Evolutionary conservation across 1,140 invertebrate genomes (phyloP), one percentile per base, ranked within the genome.

Genomic region (Adelges cooleyi): DNA sequence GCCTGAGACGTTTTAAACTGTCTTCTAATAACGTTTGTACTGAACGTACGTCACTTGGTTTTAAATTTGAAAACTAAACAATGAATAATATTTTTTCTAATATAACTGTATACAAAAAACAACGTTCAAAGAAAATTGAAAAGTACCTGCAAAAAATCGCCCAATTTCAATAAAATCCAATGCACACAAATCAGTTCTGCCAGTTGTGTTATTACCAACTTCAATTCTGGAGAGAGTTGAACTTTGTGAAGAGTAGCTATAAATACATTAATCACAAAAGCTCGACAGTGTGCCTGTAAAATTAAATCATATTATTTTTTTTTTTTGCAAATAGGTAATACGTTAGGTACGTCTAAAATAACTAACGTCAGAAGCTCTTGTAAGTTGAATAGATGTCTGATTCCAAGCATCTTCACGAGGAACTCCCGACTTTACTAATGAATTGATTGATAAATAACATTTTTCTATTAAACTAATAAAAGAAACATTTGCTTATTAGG

Each of bases 401-500:
- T 94, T 94, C 84, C 89, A 92, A 1, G 90, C 89, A 70, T 90
- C 83, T 72, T 90, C 87, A 10, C 79, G 78, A 0, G 78, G 73
- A 67, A 80, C 71, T 27, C 87, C 87, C 48, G 70, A 76, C 53
- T 76, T 77, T 46, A 84, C 80, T 65, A 83, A 76, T 51, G 78
- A 77, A 67, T 86, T 83, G 67, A 90, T 82, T 67, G 85, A 82
- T 11, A 81, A 77, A 46, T 81, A 80, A n/a, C 83, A 82, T 33
- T 80, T 68, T 9, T 80, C 79, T 67, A 87, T 82, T 80, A 87
- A 86, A 51, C 86, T 89, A 70, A 17, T 27, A 44, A 27, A 25
- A 25, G 18, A 42, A 27, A 33, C 53, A 25, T 20, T 46, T n/a
- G n/a, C 9, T 36, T 20, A 50, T 13, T 20, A 44, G 29, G 9